A percentile compares a stretch with the other conserved stretches of the same genome.
These are phyloP conservation scores for Malacosoma neustria DNA, from an alignment of 2,888 invertebrate genomes.

Conservation along the genomic window DNA sequence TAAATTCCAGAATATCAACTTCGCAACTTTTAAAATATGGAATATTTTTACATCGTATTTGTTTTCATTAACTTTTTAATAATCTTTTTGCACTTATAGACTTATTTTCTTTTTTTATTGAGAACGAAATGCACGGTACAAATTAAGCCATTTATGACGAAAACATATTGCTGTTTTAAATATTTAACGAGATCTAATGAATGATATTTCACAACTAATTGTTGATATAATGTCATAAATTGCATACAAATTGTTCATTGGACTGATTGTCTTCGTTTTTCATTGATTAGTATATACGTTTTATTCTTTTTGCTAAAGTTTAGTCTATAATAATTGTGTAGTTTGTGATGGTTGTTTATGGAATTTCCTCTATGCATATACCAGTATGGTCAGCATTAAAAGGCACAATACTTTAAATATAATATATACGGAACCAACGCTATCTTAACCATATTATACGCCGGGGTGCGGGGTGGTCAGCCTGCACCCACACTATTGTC, in stretches of 20 bases:
- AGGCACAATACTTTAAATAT: too few species aligned
- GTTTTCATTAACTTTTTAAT: constrained; percentile 5
- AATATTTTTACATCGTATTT: constrained; percentile 4
- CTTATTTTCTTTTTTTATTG: neutral
- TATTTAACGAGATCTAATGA: constrained; percentile 66
- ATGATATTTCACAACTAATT: constrained; percentile 56
- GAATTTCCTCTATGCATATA: constrained; percentile 32
- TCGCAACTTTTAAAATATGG: neutral
- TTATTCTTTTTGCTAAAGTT: constrained; percentile 26
- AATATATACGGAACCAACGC: too few species aligned
- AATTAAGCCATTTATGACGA: constrained; percentile 41
- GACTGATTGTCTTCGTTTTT: constrained; percentile 38
- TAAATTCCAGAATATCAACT: neutral
- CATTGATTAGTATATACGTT: constrained; percentile 20
- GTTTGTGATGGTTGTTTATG: constrained; percentile 32
- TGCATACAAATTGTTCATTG: constrained; percentile 67
- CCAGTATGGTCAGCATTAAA: constrained; percentile 22
- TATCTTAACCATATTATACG: too few species aligned
- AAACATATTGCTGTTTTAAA: constrained; percentile 49
- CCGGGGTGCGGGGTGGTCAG: too few species aligned
- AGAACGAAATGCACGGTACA: constrained; percentile 6
- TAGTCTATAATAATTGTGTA: constrained; percentile 19
- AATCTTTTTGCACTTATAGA: constrained; percentile 1
- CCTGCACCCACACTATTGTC: too few species aligned
- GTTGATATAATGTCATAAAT: constrained; percentile 39